Percentiles rank a stretch among this genome's conserved stretches.
Evolutionary conservation across 2,888 invertebrate species (phyloP).

Genomic region (Clepsis dumicolana): DNA sequence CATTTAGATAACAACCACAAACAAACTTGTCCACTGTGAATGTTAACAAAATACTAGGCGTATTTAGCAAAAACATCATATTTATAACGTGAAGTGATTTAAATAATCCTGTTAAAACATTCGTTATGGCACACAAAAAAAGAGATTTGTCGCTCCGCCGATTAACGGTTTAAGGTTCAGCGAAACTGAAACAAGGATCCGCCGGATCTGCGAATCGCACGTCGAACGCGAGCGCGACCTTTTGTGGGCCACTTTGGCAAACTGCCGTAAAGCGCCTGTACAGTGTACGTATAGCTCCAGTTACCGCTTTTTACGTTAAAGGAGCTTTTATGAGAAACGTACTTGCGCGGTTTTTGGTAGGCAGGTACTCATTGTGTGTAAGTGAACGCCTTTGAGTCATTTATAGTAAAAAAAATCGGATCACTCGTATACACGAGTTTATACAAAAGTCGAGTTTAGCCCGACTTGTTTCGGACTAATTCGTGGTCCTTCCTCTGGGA

Average conservation of each 20-base stretch:
- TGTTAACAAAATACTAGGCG: too few relatives aligned
- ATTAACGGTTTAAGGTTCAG: not conserved
- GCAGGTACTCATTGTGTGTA: not conserved
- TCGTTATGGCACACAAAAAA: not conserved
- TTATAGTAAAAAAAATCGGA: too few relatives aligned
- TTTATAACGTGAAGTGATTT: not conserved
- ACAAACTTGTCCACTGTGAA: too few relatives aligned
- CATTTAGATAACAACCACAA: too few relatives aligned
- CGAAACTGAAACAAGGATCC: not conserved
- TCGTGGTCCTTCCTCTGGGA: too few relatives aligned
- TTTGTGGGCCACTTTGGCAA: conserved; percentile 12
- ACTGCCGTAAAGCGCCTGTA: conserved; percentile 7
- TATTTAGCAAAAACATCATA: too few relatives aligned
- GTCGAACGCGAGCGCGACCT: not conserved
- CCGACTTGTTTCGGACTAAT: too few relatives aligned
- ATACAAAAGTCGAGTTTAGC: too few relatives aligned
- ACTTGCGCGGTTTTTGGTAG: not conserved
- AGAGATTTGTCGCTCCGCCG: not conserved
- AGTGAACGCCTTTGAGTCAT: not conserved
- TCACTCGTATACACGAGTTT: too few relatives aligned
- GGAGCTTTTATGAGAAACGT: not conserved
- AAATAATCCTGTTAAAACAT: not conserved
- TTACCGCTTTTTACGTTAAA: conserved; percentile 2
- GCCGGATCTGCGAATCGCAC: not conserved
- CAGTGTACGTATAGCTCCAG: not conserved